Evolutionary conservation across 2,113 vertebrate genomes (phyloP).

Genomic region (Scytalopus superciliaris): DNA sequence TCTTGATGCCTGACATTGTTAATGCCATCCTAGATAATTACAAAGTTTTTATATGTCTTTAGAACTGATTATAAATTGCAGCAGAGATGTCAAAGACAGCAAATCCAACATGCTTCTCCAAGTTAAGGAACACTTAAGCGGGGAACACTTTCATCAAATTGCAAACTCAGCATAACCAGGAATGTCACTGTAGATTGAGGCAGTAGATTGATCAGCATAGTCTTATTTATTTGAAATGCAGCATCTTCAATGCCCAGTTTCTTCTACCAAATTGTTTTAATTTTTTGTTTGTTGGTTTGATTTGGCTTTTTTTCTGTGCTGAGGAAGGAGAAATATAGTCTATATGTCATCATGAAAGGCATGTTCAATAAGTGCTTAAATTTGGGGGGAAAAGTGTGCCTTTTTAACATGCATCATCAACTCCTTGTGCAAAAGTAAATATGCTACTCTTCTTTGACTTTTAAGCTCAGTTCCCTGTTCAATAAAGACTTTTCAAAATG

Average conservation of each 20-base stretch:
- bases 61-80: neutral
- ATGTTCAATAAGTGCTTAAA: neutral
- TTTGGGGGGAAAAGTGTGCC: neutral
- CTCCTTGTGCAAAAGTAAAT: neutral
- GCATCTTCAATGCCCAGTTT: neutral
- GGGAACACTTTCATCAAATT: neutral
- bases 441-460: neutral
- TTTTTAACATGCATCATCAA: neutral
- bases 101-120: neutral
- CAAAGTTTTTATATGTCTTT: neutral
- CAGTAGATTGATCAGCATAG: neutral
- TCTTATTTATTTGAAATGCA: neutral
- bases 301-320: neutral
- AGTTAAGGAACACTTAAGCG: neutral
- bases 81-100: neutral
- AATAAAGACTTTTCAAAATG: neutral
- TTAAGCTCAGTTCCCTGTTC: neutral
- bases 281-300: neutral
- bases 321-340: neutral
- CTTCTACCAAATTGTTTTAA: neutral
- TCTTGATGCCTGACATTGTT: neutral
- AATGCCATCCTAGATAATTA: neutral
- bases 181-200: neutral
- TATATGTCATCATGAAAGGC: neutral
- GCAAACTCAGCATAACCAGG: neutral